phyloP scores from a whole-genome alignment of 2,113 vertebrate genomes.

The Ceyx melanurus region DNA sequence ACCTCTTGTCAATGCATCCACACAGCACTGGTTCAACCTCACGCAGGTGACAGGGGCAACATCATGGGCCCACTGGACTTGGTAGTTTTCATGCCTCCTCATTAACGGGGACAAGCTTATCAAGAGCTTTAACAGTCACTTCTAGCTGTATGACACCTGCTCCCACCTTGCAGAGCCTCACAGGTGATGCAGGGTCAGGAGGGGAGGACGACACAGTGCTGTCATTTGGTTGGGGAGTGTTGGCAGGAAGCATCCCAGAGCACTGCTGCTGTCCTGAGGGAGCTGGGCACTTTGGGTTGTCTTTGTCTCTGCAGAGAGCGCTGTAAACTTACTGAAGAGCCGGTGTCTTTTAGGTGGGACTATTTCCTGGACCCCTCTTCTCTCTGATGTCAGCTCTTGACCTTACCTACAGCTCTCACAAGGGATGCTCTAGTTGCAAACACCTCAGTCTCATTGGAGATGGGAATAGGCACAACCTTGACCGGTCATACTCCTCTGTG shows the following conservation, averaged over 20 bases:
- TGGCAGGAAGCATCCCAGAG: background rate
- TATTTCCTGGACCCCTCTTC: background rate
- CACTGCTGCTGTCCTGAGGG: background rate
- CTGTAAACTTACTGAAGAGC: background rate
- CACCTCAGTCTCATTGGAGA: background rate
- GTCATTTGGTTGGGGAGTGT: background rate
- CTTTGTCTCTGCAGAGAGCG: background rate
- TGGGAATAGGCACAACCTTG: background rate
- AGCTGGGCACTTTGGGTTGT: background rate
- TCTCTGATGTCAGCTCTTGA: background rate
- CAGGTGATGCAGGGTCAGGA: background rate
- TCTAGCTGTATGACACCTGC: background rate
- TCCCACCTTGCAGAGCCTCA: background rate
- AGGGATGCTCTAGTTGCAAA: background rate
- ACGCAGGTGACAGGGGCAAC: background rate
- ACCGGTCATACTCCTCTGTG: background rate
- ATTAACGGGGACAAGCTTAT: background rate
- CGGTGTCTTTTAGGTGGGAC: background rate
- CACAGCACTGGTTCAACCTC: background rate
- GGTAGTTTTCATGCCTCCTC: background rate
- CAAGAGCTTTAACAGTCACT: background rate
- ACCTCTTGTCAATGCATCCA: background rate
- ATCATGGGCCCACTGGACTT: background rate
- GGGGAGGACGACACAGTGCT: background rate
- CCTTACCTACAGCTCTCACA: background rate